Base-by-base conservation (phyloP, 1,140 invertebrate genomes). In the Cydia splendana region DNA sequence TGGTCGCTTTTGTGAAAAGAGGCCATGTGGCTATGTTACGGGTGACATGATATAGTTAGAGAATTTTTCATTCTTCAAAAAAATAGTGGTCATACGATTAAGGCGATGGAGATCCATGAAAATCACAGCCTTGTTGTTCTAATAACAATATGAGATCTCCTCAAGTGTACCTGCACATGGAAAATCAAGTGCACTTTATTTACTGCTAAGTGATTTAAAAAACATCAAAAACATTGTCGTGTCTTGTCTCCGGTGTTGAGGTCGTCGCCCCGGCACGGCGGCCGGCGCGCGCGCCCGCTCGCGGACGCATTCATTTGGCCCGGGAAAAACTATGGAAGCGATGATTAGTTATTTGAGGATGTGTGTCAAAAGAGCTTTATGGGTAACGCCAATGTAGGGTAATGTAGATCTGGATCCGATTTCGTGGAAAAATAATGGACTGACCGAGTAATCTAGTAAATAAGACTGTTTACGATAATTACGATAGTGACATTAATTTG, bases 141-240 rank as follows among this genome's bases (percentile, higher is more conserved):
- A 13, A 48, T 48, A 15, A 48, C 45, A 48, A 48, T 13, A 48
- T 3, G 45, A 48, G 2, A 48, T 48, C 6, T 5, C 51, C 51
- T n/a, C n/a, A 53, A 53, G n/a, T 53, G 15, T 62, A 62, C 51
- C 51, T 30, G 34, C 34, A 38, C 38, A 42, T 42, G 57, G 57
- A 62, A 12, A 10, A 20, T 4, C 57, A n/a, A 62, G 2, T 62
- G 57, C 57, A 62, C 2, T 62, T 53, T 62, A 62, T 62, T 62
- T 62, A 62, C 53, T 62, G 18, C 53, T 62, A 62, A 62, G 57
- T 62, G 57, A 18, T 62, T 24, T 24, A 62, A 62, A 62, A 62
- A 62, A 62, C 57, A 62, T 62, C 57, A 12, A 62, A 62, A 62
- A 62, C 57, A 62, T 62, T 62, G 57, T 62, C 57, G 57, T 62